A percentile compares a stretch with the other conserved stretches of the same genome.
phyloP scores from a whole-genome alignment of 2,888 invertebrate species.

The Argyresthia albistria region DNA sequence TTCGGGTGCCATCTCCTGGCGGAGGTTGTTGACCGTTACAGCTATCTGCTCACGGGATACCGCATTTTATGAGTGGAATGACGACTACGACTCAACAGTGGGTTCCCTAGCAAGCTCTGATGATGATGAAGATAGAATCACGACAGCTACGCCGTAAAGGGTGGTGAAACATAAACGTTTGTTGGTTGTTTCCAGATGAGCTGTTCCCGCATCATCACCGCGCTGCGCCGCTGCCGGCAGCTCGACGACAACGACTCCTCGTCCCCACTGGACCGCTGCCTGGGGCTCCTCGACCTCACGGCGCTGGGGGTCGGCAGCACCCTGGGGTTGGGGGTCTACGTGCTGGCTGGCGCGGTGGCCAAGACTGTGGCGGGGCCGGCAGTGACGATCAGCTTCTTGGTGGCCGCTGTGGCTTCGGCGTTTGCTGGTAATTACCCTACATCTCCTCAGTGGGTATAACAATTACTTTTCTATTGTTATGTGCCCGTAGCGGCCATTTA shows the following conservation, averaged over 20 bases:
- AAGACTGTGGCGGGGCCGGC: constrained; percentile 91
- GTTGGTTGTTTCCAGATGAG: constrained; percentile 36
- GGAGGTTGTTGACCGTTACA: no score
- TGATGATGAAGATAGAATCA: no score
- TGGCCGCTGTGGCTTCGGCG: constrained; percentile 93
- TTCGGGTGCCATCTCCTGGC: no score
- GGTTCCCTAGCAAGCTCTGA: no score
- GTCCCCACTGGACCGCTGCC: constrained; percentile 74
- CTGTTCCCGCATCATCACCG: constrained; percentile 33
- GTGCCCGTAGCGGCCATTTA: no score
- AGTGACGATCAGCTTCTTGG: constrained; percentile 90
- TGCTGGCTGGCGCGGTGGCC: constrained; percentile 92
- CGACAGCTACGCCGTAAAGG: no score
- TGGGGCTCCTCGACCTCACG: constrained; percentile 88
- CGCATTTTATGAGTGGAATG: no score
- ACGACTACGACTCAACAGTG: no score
- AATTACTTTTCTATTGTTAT: no score
- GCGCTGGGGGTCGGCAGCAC: constrained; percentile 91
- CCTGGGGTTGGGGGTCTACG: constrained; percentile 95
- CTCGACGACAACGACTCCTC: constrained; percentile 43
- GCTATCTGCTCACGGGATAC: no score
- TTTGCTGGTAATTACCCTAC: constrained; percentile 95
- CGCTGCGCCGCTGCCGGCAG: constrained; percentile 62
- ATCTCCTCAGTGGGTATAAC: no score
- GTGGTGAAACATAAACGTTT: no score